Conservation (phyloP, 2,888 invertebrate genomes). For the Diaperis boleti region DNA sequence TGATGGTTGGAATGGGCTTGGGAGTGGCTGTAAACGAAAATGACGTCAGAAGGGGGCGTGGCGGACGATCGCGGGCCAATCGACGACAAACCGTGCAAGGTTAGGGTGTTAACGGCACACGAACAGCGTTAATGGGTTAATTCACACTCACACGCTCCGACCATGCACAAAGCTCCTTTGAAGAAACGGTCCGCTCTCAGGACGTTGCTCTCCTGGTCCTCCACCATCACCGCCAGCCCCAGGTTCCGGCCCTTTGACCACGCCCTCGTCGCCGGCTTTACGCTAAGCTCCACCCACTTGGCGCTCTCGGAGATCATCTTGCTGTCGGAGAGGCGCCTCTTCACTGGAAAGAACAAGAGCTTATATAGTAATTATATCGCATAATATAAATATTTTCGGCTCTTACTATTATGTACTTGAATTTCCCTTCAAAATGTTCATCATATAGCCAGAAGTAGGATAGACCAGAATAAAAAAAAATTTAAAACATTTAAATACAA, state of each 20-base stretch:
- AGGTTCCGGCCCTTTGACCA: slow-evolving; percentile 64
- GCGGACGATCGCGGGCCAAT: neutral
- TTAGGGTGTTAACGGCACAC: neutral
- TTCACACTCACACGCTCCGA: slow-evolving; percentile 66
- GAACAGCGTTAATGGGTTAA: slow-evolving; percentile 49
- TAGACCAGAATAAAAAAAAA: neutral
- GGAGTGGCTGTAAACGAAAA: slow-evolving; percentile 61
- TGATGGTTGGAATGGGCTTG: slow-evolving; percentile 65
- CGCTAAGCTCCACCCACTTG: slow-evolving; percentile 68
- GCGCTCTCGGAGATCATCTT: slow-evolving; percentile 64
- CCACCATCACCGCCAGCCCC: slow-evolving; percentile 70
- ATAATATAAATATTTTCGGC: no score
- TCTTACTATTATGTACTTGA: no score
- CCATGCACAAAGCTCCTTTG: slow-evolving; percentile 67
- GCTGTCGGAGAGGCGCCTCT: slow-evolving; percentile 67
- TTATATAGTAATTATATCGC: no score
- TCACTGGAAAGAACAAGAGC: slow-evolving; percentile 62
- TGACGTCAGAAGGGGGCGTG: neutral
- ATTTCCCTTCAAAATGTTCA: no score
- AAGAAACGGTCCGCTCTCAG: slow-evolving; percentile 68
- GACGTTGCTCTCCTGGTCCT: slow-evolving; percentile 71
- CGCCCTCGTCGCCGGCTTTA: slow-evolving; percentile 65
- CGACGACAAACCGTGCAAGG: neutral
- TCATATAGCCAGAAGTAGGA: neutral
- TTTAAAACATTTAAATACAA: no score